Percentiles rank a stretch among this genome's conserved stretches.
These are phyloP conservation scores for Pseudomyrmex cubaensis DNA, from an alignment of 1,140 invertebrate genomes.

Conservation along the genomic window DNA sequence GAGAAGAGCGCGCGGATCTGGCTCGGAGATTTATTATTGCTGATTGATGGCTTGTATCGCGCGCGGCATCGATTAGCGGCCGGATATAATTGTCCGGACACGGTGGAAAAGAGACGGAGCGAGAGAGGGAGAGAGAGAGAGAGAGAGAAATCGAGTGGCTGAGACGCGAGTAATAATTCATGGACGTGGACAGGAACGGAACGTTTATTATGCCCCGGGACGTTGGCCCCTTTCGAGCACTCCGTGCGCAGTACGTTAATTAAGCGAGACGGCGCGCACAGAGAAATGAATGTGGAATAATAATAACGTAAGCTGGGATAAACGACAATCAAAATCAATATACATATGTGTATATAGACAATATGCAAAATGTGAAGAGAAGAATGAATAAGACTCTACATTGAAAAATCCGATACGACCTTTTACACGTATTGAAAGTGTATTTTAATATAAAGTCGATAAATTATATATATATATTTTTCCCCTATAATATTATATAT, in stretches of 20 bases:
- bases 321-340: too few species aligned
- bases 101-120: not conserved
- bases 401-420: too few species aligned
- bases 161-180: constrained; percentile 42
- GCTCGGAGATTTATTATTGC: constrained; percentile 48
- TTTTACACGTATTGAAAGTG: too few species aligned
- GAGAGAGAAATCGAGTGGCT: constrained; percentile 1
- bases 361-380: too few species aligned
- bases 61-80: constrained; percentile 41
- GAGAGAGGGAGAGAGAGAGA: not conserved
- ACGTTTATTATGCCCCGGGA: constrained; percentile 29
- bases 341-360: too few species aligned
- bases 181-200: constrained; percentile 7
- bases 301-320: not conserved
- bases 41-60: constrained; percentile 56
- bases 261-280: not conserved
- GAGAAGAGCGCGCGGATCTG: constrained; percentile 35
- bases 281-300: constrained; percentile 9
- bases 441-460: too few species aligned
- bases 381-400: too few species aligned
- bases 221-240: constrained; percentile 15
- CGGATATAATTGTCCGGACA: constrained; percentile 44
- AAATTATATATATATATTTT: too few species aligned
- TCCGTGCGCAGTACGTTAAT: constrained; percentile 18
- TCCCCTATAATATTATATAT: too few species aligned